Conservation (phyloP, 2,888 invertebrate genomes). For the Drosophila birchii region DNA sequence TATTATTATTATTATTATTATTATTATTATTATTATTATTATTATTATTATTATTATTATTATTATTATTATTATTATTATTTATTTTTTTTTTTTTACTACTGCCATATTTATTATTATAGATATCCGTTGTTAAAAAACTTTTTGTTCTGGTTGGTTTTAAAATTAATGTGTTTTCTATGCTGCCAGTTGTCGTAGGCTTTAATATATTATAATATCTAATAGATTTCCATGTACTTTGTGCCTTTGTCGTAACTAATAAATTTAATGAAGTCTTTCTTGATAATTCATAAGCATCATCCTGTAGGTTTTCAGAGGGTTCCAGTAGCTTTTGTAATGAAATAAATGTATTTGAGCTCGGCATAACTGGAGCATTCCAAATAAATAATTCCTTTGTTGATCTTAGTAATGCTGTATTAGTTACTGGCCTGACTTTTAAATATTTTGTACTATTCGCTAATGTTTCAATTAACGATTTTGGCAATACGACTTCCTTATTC, state of each 20-base stretch:
- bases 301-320: conserved; percentile 23
- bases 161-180: neutral
- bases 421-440: neutral
- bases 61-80: neutral
- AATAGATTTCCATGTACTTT: neutral
- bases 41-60: neutral
- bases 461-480: neutral
- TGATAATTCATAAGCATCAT: neutral
- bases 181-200: neutral
- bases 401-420: neutral
- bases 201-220: conserved; percentile 1
- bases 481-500: neutral
- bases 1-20: neutral
- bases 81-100: neutral
- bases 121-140: neutral
- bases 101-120: neutral
- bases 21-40: neutral
- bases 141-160: neutral
- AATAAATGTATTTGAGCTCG: neutral
- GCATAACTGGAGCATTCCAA: neutral
- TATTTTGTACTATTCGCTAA: neutral
- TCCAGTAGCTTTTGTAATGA: conserved; percentile 5
- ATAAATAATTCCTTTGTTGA: conserved; percentile 4
- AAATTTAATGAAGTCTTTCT: neutral
- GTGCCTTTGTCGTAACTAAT: neutral